These are phyloP conservation scores for Triplophysa bombifrons DNA, from an alignment of 2,797 vertebrate genomes.

Conservation along the genomic window DNA sequence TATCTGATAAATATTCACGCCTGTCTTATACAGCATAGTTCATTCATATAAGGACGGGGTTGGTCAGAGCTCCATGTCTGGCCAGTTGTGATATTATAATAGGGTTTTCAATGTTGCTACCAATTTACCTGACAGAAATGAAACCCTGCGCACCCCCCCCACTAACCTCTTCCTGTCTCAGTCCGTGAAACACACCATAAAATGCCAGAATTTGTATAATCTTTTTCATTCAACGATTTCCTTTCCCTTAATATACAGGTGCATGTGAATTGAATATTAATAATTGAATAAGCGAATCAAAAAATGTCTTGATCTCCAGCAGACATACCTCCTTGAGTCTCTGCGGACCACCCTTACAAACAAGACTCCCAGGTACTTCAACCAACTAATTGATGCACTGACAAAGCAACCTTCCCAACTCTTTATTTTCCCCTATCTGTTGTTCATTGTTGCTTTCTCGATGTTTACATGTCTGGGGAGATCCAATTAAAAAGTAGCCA, in stretches of 20 bases:
- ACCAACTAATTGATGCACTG: conserved; percentile 10
- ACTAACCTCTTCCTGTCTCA: conserved; percentile 17
- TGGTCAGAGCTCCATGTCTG: conserved; percentile 45
- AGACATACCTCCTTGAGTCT: not conserved
- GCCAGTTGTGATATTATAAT: conserved; percentile 37
- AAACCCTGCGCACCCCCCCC: conserved; percentile 14
- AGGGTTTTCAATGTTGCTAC: conserved; percentile 21
- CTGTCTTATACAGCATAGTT: conserved; percentile 33
- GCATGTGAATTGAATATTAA: not conserved
- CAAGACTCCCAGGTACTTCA: not conserved
- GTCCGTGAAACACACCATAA: conserved; percentile 15
- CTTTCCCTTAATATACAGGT: not conserved
- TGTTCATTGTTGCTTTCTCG: conserved; percentile 60
- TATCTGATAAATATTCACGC: conserved; percentile 54
- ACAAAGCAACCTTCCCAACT: conserved; percentile 1
- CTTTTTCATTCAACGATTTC: not conserved
- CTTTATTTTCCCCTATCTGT: conserved; percentile 52
- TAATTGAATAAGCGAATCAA: not conserved
- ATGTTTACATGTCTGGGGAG: conserved; percentile 68
- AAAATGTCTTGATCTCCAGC: conserved; percentile 32
- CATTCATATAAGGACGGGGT: conserved; percentile 19
- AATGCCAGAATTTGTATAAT: not conserved
- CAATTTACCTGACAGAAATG: conserved; percentile 38
- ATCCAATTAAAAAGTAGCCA: conserved; percentile 74
- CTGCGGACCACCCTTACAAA: conserved; percentile 20